Base-by-base conservation (phyloP, 1,140 invertebrate genomes). In the Drosophila murphyi region DNA sequence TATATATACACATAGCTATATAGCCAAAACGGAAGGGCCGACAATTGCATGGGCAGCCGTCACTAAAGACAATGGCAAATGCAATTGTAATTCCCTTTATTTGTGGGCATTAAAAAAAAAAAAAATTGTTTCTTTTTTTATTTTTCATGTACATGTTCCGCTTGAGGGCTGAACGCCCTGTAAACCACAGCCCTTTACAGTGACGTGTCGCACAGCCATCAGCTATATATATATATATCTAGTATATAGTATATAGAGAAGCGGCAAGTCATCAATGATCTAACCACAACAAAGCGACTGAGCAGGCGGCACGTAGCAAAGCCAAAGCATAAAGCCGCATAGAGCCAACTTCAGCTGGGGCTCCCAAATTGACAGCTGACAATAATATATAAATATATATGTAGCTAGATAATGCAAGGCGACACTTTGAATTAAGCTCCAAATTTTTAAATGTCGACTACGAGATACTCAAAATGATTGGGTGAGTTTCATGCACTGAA, bases 11-110 rank as follows among this genome's bases (percentile, higher is more conserved):
- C 20, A 20, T 20, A 20, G 20, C 20, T 20, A 20, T 20, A 20
- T 43, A 8, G 29, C 69, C 51, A 39, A 57, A 87, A 80, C 83
- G 85, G 83, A 87, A 87, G 83, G 83, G 83, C 83, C 76, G 43
- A 47, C 78, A 76, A 81, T 72, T 68, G 72, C 81, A 82, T 68
- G 12, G 47, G 54, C 7, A 56, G 63, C 48, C 56, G 31, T 20
- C 57, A 69, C 52, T 5, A 62, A 75, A 88, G 62, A 87, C 83
- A 87, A 87, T 80, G 76, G 61, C 51, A 71, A 82, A 82, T 77
- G 68, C 75, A 87, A 77, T 80, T 82, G 80, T 88, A 82, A 74
- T 87, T 73, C 64, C 55, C 43, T 62, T 56, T 50, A 37, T 51
- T 76, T 32, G n/a, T 45, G 32, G 4, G 39, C 39, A 8, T 39